A percentile compares a stretch with the other conserved stretches of the same genome.
These are phyloP conservation scores for Celastrina argiolus DNA, from an alignment of 2,888 invertebrate species.

Conservation along the genomic window DNA sequence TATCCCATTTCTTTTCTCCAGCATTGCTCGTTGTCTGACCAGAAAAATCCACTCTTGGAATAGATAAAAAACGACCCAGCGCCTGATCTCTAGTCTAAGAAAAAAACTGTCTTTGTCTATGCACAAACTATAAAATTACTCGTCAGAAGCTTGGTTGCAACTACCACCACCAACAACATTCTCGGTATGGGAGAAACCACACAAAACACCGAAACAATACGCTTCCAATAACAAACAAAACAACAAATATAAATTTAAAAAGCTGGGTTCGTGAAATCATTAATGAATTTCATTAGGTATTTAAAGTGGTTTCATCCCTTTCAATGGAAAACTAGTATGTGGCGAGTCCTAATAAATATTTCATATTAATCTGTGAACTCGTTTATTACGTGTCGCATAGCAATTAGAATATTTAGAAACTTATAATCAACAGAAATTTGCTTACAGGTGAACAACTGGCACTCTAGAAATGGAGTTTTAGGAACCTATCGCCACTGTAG, in stretches of 20 bases:
- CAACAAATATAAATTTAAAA: background rate
- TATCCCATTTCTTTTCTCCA: too few relatives aligned
- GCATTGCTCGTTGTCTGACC: too few relatives aligned
- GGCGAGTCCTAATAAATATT: conserved; percentile 14
- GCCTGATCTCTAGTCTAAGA: too few relatives aligned
- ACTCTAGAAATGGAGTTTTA: too few relatives aligned
- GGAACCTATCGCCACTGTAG: too few relatives aligned
- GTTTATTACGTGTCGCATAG: background rate
- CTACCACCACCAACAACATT: background rate
- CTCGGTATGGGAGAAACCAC: background rate
- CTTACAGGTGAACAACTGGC: too few relatives aligned
- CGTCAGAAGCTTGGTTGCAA: too few relatives aligned
- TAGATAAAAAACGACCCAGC: too few relatives aligned
- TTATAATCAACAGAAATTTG: too few relatives aligned
- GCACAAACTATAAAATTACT: too few relatives aligned
- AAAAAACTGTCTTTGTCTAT: too few relatives aligned
- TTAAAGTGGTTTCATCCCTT: conserved; percentile 17
- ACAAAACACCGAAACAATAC: background rate
- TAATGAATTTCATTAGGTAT: conserved; percentile 14
- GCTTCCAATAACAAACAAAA: background rate
- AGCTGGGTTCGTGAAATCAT: background rate
- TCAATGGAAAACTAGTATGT: conserved; percentile 12
- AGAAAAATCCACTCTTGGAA: too few relatives aligned
- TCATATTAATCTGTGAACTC: conserved; percentile 10
- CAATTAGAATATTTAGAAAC: background rate